These are phyloP conservation scores for Scartelaos histophorus DNA, from an alignment of 2,113 vertebrate genomes.

Conservation along the genomic window DNA sequence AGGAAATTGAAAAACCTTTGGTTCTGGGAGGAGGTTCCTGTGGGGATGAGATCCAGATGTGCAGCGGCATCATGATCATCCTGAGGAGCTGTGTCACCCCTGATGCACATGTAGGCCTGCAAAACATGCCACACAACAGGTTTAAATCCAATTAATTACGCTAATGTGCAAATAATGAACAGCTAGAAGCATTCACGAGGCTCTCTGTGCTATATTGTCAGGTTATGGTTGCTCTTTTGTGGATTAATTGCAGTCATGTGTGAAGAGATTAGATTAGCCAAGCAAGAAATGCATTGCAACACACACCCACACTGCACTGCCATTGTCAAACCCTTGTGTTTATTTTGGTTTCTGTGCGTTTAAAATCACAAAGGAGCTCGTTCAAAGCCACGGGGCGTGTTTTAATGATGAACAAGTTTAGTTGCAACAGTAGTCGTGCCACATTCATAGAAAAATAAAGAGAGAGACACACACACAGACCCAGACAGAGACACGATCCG, in stretches of 20 bases:
- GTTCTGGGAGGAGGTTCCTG: not conserved
- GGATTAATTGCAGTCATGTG: not conserved
- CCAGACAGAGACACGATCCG: not conserved
- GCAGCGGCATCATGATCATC: constrained; percentile 43
- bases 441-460: constrained; percentile 19
- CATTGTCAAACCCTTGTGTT: not conserved
- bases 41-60: constrained; percentile 19
- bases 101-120: constrained; percentile 39
- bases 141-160: not conserved
- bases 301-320: not conserved
- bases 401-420: constrained; percentile 29
- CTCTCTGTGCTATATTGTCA: not conserved
- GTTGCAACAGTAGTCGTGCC: constrained; percentile 20
- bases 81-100: constrained; percentile 42
- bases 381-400: not conserved
- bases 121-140: constrained; percentile 14
- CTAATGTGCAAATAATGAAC: not conserved
- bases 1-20: constrained; percentile 52
- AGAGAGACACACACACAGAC: constrained; percentile 5
- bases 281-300: not conserved
- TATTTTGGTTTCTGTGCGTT: not conserved
- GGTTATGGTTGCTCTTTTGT: not conserved
- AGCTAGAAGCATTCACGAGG: not conserved
- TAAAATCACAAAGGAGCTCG: not conserved
- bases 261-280: not conserved